Conservation (phyloP, 2,888 invertebrate genomes). For the Carpatolechia fugitivella region DNA sequence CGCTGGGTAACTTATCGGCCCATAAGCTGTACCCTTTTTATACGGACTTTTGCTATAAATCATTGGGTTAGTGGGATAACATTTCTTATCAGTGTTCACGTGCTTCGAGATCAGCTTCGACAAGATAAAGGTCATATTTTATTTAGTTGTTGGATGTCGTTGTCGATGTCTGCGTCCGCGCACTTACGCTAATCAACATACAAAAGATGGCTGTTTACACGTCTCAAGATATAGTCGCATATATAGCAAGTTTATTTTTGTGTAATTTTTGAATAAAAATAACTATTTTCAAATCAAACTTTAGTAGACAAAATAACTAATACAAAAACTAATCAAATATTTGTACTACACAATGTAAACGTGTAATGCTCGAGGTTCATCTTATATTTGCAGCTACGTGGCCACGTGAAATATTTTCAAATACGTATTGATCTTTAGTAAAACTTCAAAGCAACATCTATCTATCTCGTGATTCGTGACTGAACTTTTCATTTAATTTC, state of each 20-base stretch:
- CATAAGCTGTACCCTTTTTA: slow-evolving; percentile 22
- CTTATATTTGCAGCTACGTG: no score
- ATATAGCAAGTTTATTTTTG: no score
- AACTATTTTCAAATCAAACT: no score
- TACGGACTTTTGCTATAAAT: slow-evolving; percentile 29
- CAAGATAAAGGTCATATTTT: background rate
- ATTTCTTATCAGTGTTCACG: slow-evolving; percentile 14
- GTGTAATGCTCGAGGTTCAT: no score
- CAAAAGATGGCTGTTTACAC: no score
- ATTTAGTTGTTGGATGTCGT: background rate
- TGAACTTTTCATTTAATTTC: slow-evolving; percentile 7
- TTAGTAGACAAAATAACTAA: no score
- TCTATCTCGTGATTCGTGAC: slow-evolving; percentile 8
- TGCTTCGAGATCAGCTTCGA: slow-evolving; percentile 1
- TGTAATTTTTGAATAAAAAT: no score
- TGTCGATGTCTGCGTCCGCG: background rate
- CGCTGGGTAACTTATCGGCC: slow-evolving; percentile 23
- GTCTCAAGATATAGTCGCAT: no score
- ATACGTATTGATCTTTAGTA: background rate
- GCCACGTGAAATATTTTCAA: background rate
- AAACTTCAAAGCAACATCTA: slow-evolving; percentile 3
- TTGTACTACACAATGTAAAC: no score
- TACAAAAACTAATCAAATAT: no score
- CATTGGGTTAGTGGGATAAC: slow-evolving; percentile 23
- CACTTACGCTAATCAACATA: background rate